Evolutionary conservation across 2,888 invertebrate genomes (phyloP).

Genomic region (Drosophila yooni): DNA sequence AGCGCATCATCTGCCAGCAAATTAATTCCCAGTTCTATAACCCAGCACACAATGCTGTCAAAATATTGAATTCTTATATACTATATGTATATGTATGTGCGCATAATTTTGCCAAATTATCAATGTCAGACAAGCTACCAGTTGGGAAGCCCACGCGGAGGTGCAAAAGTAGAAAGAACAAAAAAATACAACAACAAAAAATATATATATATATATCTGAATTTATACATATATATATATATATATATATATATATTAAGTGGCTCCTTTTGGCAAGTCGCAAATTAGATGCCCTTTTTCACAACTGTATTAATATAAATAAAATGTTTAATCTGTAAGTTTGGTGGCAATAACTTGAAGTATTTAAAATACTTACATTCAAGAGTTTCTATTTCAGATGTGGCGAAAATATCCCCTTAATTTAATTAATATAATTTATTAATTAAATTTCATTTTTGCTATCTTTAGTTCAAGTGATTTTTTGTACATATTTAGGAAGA

Average conservation of each 20-base stretch:
- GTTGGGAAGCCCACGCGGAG: slow-evolving; percentile 7
- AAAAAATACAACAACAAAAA: not conserved
- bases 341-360: not conserved
- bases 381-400: not conserved
- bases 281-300: slow-evolving; percentile 30
- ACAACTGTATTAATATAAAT: not conserved
- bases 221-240: not conserved
- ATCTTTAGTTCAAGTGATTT: not conserved
- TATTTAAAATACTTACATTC: not conserved
- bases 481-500: not conserved
- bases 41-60: slow-evolving; percentile 72
- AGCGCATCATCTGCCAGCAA: slow-evolving; percentile 59
- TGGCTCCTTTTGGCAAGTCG: not conserved
- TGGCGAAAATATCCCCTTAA: not conserved
- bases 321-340: not conserved
- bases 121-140: slow-evolving; percentile 63
- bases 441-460: not conserved
- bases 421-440: not conserved
- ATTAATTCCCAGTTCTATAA: slow-evolving; percentile 73
- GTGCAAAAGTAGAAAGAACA: slow-evolving; percentile 3
- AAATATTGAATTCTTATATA: slow-evolving; percentile 68
- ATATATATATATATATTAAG: not conserved
- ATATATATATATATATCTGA: not conserved
- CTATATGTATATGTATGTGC: slow-evolving; percentile 10
- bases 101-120: slow-evolving; percentile 63